Evolutionary conservation across 2,113 vertebrate genomes (phyloP), one percentile per base, ranked within the genome.

Genomic region (Etia nguti): DNA sequence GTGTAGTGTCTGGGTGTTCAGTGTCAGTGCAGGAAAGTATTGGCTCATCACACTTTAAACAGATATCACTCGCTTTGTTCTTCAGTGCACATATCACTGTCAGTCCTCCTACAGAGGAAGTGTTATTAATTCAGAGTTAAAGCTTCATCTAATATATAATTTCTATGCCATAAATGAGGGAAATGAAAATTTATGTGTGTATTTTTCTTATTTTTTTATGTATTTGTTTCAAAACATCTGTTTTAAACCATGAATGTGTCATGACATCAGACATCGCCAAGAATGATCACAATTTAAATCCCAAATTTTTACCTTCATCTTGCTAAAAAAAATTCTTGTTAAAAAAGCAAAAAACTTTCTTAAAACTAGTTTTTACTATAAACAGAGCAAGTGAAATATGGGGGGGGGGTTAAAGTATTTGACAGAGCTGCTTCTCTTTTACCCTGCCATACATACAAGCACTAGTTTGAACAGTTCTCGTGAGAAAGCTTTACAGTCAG

Each of bases 1-100:
- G 12, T 13, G 68, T 68, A 4, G 22, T 13, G 41, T 77, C 6
- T 31, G 4, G 16, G 84, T 82, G 22, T 92, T 60, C 46, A 56
- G 31, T 91, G 83, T 68, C 80, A 24, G 54, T 48, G 31, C 68
- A 62, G 73, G 52, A 89, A 41, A 86, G 31, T 24, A 29, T 20
- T 4, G 36, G 3, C 43, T 88, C 80, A 90, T 94, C 46, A 88
- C 86, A 89, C 65, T 88, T 93, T 92, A 43, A 92, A 8, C 81
- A 88, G 80, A 41, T 62, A 38, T 83, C 68, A 22, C 82, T 57
- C 43, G 46, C 82, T 70, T 2, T 20, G 80, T 50, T 73, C 43
- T 88, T 55, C 31, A 24, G 43, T 48, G 55, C 68, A 83, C 70
- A 68, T 6, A 54, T 79, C 60, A 11, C 41, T 84, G 62, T 90